These are phyloP conservation scores for Chloroclysta siterata DNA, from an alignment of 2,888 invertebrate genomes.

Conservation along the genomic window DNA sequence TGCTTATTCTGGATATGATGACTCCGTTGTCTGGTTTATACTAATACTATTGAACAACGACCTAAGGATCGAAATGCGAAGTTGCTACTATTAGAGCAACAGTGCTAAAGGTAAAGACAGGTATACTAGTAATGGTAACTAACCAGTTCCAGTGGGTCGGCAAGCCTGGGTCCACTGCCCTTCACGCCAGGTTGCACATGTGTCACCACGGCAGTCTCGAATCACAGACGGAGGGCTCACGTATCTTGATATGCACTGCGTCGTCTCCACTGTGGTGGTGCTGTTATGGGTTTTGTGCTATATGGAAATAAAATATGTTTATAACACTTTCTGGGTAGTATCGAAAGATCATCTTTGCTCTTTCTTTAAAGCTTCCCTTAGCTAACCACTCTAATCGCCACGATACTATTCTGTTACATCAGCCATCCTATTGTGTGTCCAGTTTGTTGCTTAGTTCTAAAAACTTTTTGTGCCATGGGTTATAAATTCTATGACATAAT, in stretches of 20 bases:
- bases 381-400: too few species aligned
- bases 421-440: too few species aligned
- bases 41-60: too few species aligned
- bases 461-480: too few species aligned
- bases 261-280: conserved; percentile 82
- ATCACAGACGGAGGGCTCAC: conserved; percentile 65
- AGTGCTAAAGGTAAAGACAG: neutral
- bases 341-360: too few species aligned
- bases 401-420: too few species aligned
- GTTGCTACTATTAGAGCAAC: neutral
- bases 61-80: neutral
- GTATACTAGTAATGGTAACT: conserved; percentile 35
- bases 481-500: too few species aligned
- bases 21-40: too few species aligned
- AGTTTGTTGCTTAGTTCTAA: too few species aligned
- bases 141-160: conserved; percentile 76
- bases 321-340: too few species aligned
- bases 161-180: conserved; percentile 65
- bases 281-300: conserved; percentile 68
- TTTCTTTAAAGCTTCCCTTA: too few species aligned
- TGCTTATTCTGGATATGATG: too few species aligned
- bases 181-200: conserved; percentile 66
- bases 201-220: conserved; percentile 57
- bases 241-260: conserved; percentile 63
- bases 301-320: neutral